Percentiles rank a stretch among this genome's conserved stretches.
These are phyloP conservation scores for Halocynthia aurantium DNA, from an alignment of 23 tunicate genomes.

Conservation along the genomic window DNA sequence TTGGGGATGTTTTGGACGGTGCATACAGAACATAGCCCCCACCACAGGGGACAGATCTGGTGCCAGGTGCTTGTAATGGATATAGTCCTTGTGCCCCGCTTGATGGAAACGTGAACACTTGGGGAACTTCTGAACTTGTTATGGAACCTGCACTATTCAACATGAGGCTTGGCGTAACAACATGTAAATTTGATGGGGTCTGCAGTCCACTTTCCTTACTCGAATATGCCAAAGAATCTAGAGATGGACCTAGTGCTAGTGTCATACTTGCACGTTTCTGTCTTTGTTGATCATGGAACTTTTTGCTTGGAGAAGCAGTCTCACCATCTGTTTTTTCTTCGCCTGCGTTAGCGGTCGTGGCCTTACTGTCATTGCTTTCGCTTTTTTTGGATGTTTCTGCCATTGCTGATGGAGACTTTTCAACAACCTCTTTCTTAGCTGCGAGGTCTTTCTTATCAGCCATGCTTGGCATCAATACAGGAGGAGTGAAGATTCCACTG, in stretches of 20 bases:
- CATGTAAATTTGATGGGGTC: constrained; percentile 64
- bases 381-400: constrained; percentile 4
- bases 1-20: constrained; percentile 1
- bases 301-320: not conserved
- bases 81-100: not conserved
- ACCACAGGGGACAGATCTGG: not conserved
- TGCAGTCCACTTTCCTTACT: constrained; percentile 60
- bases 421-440: too few species aligned
- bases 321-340: not conserved
- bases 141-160: constrained; percentile 5
- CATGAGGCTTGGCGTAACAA: constrained; percentile 53
- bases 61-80: not conserved
- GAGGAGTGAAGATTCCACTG: constrained; percentile 24
- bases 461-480: constrained; percentile 31
- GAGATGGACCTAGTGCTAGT: not conserved
- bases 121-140: constrained; percentile 36
- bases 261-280: constrained; percentile 28
- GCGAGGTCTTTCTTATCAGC: constrained; percentile 5
- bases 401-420: too few species aligned
- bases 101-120: constrained; percentile 48
- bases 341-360: not conserved
- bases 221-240: not conserved
- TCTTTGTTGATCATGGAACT: not conserved
- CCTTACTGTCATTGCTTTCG: constrained; percentile 23
- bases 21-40: not conserved